Evolutionary conservation across 2,888 invertebrate species (phyloP).

Genomic region (Horisme vitalbata): DNA sequence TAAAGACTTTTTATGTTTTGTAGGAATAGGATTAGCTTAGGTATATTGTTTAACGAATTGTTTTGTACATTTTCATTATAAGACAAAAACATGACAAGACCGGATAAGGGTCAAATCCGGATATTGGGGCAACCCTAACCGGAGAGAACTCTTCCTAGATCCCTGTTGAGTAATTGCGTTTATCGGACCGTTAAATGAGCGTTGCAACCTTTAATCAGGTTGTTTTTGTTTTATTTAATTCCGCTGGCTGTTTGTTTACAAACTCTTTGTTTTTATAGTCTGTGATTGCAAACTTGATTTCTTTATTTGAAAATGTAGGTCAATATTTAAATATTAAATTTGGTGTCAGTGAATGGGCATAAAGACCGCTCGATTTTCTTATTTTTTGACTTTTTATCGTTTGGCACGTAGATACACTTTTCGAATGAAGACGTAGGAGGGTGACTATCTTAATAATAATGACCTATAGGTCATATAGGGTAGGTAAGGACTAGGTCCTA

Average conservation of each 20-base stretch:
- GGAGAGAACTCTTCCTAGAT: conserved; percentile 54
- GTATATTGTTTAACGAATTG: too few relatives aligned
- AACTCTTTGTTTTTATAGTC: conserved; percentile 26
- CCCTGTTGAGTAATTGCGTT: conserved; percentile 67
- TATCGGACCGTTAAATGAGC: conserved; percentile 77
- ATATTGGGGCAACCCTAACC: conserved; percentile 17
- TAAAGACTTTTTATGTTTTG: too few relatives aligned
- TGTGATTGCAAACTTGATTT: conserved; percentile 27
- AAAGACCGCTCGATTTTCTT: not conserved
- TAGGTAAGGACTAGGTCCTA: too few relatives aligned
- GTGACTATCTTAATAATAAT: too few relatives aligned
- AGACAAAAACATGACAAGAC: not conserved
- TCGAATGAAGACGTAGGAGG: not conserved
- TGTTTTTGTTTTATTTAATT: conserved; percentile 42
- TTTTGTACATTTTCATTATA: too few relatives aligned
- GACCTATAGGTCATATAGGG: too few relatives aligned
- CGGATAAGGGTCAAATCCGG: not conserved
- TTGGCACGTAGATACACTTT: too few relatives aligned
- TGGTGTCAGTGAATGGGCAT: not conserved
- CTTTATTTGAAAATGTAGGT: conserved; percentile 17
- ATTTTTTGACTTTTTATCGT: not conserved
- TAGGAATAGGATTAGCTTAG: too few relatives aligned
- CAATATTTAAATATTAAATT: conserved; percentile 19
- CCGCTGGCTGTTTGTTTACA: conserved; percentile 46
- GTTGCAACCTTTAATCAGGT: conserved; percentile 74